A percentile compares a stretch with the other conserved stretches of the same genome.
These are phyloP conservation scores for Forbesichthys papilliferus DNA, from an alignment of 2,113 vertebrate genomes.

Conservation along the genomic window DNA sequence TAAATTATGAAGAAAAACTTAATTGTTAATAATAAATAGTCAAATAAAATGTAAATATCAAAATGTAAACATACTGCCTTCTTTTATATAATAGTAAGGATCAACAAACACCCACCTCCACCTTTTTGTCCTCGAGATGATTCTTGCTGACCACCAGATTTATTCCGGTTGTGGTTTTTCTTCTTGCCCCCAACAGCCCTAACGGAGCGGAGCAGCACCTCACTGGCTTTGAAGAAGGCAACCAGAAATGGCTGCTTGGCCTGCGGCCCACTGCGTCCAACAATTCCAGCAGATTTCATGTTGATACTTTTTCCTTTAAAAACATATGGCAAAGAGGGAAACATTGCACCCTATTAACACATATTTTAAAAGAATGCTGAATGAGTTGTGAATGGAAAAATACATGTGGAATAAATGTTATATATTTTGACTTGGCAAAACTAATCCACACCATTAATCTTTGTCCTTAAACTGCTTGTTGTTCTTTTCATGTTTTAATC, in stretches of 20 bases:
- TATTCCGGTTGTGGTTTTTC: constrained; percentile 93
- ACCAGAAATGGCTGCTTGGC: constrained; percentile 98
- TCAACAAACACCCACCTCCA: constrained; percentile 78
- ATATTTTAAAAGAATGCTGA: not conserved
- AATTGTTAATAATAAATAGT: not conserved
- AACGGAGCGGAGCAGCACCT: constrained; percentile 93
- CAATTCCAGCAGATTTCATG: constrained; percentile 91
- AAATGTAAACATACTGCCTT: not conserved
- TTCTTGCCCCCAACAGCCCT: constrained; percentile 89
- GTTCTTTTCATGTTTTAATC: not conserved
- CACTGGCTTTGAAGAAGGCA: constrained; percentile 98
- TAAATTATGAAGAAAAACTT: no score
- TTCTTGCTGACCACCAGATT: constrained; percentile 87
- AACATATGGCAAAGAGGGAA: constrained; percentile 3
- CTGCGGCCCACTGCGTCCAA: constrained; percentile 93
- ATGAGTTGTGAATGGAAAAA: constrained; percentile 14
- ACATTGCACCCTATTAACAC: not conserved
- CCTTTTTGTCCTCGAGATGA: constrained; percentile 82
- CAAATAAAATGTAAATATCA: not conserved
- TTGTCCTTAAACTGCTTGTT: constrained; percentile 9
- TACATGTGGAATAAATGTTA: not conserved
- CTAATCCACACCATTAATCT: not conserved
- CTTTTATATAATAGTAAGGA: not conserved
- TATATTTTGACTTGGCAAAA: not conserved
- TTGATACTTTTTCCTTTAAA: constrained; percentile 89